A percentile compares a stretch with the other conserved stretches of the same genome.
These are phyloP conservation scores for Sterrhoptilus dennistouni DNA, from an alignment of 2,113 vertebrate species.

Conservation along the genomic window DNA sequence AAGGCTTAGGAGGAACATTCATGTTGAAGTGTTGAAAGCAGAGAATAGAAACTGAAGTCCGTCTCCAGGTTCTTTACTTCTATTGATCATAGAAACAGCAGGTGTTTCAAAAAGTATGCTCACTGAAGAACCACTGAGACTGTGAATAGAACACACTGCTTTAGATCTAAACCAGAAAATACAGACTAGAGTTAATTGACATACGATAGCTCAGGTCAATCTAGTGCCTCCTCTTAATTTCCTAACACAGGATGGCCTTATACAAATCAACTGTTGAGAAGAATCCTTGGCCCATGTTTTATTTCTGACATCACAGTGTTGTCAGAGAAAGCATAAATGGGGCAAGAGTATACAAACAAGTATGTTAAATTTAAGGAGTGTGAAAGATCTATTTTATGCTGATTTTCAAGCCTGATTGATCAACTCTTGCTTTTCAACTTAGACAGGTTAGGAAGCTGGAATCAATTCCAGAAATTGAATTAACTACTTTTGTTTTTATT, in stretches of 20 bases:
- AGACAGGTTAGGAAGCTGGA: not conserved
- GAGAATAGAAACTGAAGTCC: not conserved
- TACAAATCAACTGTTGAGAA: not conserved
- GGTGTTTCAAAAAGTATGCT: not conserved
- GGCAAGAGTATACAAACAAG: rapidly evolving
- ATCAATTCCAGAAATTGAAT: not conserved
- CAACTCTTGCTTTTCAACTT: not conserved
- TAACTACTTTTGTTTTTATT: not conserved
- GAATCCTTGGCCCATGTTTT: not conserved
- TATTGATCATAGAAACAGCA: not conserved
- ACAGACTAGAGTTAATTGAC: not conserved
- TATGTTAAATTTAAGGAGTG: not conserved
- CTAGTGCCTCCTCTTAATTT: not conserved
- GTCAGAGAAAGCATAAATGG: not conserved
- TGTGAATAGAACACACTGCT: not conserved
- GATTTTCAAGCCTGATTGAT: not conserved
- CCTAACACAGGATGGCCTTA: not conserved
- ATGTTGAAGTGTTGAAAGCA: not conserved
- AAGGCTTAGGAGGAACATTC: not conserved
- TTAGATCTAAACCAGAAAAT: not conserved
- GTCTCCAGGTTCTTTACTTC: not conserved
- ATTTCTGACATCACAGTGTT: not conserved
- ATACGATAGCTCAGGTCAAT: not conserved
- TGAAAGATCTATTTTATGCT: not conserved
- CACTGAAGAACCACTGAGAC: not conserved